These are phyloP conservation scores for Tyto alba DNA, from an alignment of 2,113 vertebrate species.

Conservation along the genomic window DNA sequence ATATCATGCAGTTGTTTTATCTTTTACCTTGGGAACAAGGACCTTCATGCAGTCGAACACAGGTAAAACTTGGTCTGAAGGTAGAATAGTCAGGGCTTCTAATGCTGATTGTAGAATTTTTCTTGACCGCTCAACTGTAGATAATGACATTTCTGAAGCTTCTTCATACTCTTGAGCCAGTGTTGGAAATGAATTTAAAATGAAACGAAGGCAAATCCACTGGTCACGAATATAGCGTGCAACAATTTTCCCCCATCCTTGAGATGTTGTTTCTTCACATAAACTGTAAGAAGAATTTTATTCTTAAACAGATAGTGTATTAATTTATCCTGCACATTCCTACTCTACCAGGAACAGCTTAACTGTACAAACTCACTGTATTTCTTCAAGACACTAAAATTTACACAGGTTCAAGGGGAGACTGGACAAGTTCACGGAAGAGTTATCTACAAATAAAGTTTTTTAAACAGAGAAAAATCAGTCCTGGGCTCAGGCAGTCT, in stretches of 20 bases:
- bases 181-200: constrained; percentile 57
- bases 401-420: background rate
- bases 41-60: constrained; percentile 83
- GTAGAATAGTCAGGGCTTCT: constrained; percentile 84
- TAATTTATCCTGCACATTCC: background rate
- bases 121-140: background rate
- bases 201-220: constrained; percentile 84
- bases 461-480: background rate
- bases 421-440: background rate
- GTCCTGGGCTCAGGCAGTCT: background rate
- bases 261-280: constrained; percentile 53
- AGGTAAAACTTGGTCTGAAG: constrained; percentile 81
- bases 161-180: background rate
- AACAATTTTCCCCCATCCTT: constrained; percentile 86
- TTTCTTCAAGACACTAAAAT: background rate
- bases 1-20: background rate
- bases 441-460: background rate
- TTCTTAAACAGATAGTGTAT: background rate
- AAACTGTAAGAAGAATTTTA: constrained; percentile 51
- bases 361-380: background rate
- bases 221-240: constrained; percentile 83
- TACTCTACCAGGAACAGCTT: background rate
- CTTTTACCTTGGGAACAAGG: constrained; percentile 80
- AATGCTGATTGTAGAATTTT: constrained; percentile 70
- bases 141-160: background rate